Evolutionary conservation across 1,140 invertebrate genomes (phyloP), one percentile per base, ranked within the genome.

Genomic region (Melipona quadrifasciata): DNA sequence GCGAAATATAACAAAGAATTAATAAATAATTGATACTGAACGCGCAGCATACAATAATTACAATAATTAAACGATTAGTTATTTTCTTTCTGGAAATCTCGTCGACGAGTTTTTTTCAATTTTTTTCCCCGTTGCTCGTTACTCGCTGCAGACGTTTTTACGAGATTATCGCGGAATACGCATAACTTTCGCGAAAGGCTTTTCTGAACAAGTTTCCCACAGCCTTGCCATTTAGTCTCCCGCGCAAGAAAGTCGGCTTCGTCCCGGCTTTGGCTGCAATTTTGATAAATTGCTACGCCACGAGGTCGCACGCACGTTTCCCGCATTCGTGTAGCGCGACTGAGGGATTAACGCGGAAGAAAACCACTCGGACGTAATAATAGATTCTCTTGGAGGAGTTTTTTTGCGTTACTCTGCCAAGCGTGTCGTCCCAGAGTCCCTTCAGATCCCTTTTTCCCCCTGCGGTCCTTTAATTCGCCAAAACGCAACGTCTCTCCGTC

Each of bases 41-140:
- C 39, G 39, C 8, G 39, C 8, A 47, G 39, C 39, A 0, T 47
- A 47, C 39, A 47, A 47, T 47, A 47, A 47, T 47, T 47, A 47
- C 39, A 47, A 47, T 47, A 47, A 47, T 47, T 47, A 47, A 47
- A 47, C 39, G 39, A 39, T 39, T 6, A 39, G 65, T 47, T 55
- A 39, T 86, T 82, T 64, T 31, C 47, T 27, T 70, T 78, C 53
- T 47, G 51, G 55, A 5, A 10, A 4, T 14, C 65, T 82, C 72
- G 77, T 86, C 71, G 51, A 82, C 58, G 58, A 77, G 39, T 67
- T 61, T 27, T 27, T 86, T 81, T n/a, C n/a, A n/a, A n/a, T 34
- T 72, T 55, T 10, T 3, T 6, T 12, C 31, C 0, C 53, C 39
- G 8, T 0, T 47, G 39, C 6, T 47, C 39, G 39, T 47, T 47